Conservation (phyloP, 2,888 invertebrate species). For the Allophyes oxyacanthae region DNA sequence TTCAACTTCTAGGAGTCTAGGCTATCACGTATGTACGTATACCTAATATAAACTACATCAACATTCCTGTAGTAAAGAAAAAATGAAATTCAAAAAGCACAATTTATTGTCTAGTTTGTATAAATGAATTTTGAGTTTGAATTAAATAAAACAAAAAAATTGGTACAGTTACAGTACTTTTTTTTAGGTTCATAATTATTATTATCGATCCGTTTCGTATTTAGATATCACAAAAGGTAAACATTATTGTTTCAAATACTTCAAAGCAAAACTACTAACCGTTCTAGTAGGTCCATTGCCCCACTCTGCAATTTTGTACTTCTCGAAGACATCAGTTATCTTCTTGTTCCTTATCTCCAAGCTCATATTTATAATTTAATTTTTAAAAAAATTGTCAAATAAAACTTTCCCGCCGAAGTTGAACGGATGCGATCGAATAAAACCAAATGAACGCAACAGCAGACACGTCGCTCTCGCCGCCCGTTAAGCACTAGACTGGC, state of each 20-base stretch:
- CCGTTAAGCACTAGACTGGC: constrained; percentile 72
- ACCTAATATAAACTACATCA: too few relatives aligned
- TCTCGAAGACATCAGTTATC: constrained; percentile 82
- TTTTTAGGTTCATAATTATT: constrained; percentile 1
- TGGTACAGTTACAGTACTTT: neutral
- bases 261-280: constrained; percentile 69
- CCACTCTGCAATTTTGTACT: constrained; percentile 83
- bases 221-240: constrained; percentile 5
- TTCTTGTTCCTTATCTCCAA: constrained; percentile 83
- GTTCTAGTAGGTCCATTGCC: constrained; percentile 69
- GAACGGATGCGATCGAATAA: constrained; percentile 62
- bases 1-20: too few relatives aligned
- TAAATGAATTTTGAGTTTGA: too few relatives aligned
- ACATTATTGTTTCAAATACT: constrained; percentile 26
- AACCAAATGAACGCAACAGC: constrained; percentile 56
- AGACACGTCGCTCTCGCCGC: constrained; percentile 76
- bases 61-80: too few relatives aligned
- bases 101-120: too few relatives aligned
- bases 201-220: neutral
- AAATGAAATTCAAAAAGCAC: too few relatives aligned
- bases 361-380: constrained; percentile 78
- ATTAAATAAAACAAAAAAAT: too few relatives aligned
- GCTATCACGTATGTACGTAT: too few relatives aligned
- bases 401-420: constrained; percentile 76
- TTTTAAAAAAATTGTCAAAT: constrained; percentile 53